Conservation (phyloP, 2,888 invertebrate species). For the Pristionchus fissidentatus region DNA sequence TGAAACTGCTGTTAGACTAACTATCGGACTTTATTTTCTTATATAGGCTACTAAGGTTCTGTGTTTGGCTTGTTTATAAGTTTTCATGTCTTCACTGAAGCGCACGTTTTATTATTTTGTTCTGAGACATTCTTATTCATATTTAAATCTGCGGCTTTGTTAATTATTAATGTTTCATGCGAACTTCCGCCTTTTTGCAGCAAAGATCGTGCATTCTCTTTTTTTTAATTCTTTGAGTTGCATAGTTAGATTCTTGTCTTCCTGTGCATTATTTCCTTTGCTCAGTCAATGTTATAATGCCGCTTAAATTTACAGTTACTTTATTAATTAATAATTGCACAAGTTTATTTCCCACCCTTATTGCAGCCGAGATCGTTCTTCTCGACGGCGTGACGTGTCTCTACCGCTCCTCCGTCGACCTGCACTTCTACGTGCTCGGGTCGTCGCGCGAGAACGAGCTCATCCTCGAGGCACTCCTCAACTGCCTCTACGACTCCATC, state of each 20-base stretch:
- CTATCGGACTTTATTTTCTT: neutral
- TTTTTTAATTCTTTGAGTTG: no score
- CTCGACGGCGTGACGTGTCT: constrained; percentile 96
- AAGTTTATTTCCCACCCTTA: neutral
- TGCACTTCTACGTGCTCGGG: constrained; percentile 93
- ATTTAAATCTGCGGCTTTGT: no score
- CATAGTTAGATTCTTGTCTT: neutral
- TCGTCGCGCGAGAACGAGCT: constrained; percentile 97
- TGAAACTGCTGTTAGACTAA: neutral
- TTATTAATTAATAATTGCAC: no score
- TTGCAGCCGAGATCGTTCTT: constrained; percentile 92
- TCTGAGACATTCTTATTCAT: no score
- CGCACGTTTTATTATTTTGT: no score
- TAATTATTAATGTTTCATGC: no score
- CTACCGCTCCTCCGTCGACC: constrained; percentile 96
- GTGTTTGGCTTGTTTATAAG: no score
- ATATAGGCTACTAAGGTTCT: neutral
- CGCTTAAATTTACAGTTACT: no score
- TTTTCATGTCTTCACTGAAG: no score
- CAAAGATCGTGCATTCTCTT: no score
- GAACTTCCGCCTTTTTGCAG: no score
- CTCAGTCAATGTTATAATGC: no score
- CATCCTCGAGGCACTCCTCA: constrained; percentile 92
- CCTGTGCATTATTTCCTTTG: neutral
- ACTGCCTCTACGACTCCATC: constrained; percentile 94